Percentiles rank a stretch among this genome's conserved stretches.
These are phyloP conservation scores for Mesoclemmys tuberculata DNA, from an alignment of 2,113 vertebrate species.

Conservation along the genomic window DNA sequence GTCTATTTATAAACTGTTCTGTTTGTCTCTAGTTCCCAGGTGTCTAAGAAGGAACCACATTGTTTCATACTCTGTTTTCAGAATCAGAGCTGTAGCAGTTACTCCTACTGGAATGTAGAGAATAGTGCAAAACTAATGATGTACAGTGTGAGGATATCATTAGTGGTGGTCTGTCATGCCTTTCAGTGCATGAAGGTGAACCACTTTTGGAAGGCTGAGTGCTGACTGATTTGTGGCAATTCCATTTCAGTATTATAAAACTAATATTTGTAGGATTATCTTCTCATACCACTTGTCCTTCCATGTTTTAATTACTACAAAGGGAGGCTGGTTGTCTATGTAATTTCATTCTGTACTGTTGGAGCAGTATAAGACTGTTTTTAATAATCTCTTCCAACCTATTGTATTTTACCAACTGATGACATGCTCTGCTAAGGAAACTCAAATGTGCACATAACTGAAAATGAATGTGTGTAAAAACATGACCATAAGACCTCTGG, in stretches of 20 bases:
- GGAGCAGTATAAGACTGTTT: neutral
- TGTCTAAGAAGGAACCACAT: neutral
- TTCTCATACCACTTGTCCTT: constrained; percentile 47
- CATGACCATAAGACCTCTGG: neutral
- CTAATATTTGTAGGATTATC: neutral
- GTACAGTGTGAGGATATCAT: neutral
- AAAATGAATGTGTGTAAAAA: neutral
- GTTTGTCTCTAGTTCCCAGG: neutral
- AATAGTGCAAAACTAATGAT: neutral
- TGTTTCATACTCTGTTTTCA: neutral
- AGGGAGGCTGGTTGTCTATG: neutral
- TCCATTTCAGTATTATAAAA: neutral
- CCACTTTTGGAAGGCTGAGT: neutral
- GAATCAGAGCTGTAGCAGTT: neutral
- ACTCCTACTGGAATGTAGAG: neutral
- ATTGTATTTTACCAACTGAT: neutral
- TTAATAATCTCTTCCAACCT: neutral
- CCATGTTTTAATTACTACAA: neutral
- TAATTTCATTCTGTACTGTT: neutral
- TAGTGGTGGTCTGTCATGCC: neutral
- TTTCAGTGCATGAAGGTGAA: neutral
- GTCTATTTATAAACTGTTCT: neutral
- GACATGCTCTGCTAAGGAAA: neutral
- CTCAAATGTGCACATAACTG: neutral
- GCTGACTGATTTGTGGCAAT: neutral